Percentiles rank a stretch among this genome's conserved stretches.
Evolutionary conservation across 2,113 vertebrate species (phyloP).

Genomic region (Hemicordylus capensis): DNA sequence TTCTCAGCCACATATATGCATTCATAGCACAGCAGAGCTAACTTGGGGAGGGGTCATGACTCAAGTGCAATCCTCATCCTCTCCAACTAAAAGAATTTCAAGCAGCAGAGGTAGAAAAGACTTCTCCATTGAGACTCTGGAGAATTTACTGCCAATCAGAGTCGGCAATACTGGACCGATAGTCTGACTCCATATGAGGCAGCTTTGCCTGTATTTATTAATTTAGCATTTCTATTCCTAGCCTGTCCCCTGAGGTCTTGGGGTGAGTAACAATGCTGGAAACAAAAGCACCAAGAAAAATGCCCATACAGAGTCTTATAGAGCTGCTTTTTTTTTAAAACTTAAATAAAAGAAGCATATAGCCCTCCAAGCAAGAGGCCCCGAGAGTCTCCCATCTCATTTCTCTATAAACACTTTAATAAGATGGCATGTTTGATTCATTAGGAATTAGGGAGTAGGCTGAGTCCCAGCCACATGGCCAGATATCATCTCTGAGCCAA

Average conservation of each 20-base stretch:
- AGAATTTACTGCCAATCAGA: background rate
- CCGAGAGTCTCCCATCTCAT: background rate
- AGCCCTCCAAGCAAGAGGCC: background rate
- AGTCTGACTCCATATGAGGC: background rate
- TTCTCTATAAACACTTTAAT: conserved; percentile 17
- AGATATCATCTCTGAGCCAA: conserved; percentile 9
- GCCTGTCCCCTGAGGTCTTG: background rate
- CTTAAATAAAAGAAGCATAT: background rate
- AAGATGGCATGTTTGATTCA: background rate
- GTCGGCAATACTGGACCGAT: background rate
- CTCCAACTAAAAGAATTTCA: background rate
- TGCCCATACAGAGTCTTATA: background rate
- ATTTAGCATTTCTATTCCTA: background rate
- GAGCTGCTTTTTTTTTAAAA: no score
- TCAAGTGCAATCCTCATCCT: background rate
- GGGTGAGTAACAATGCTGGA: background rate
- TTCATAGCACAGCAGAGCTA: background rate
- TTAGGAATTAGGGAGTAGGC: conserved; percentile 5
- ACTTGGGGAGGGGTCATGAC: background rate
- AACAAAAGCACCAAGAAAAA: background rate
- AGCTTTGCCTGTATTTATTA: background rate
- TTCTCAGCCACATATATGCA: background rate
- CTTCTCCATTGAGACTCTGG: background rate
- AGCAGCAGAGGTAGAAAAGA: background rate
- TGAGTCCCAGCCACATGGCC: conserved; percentile 4